Conservation (phyloP, 2,113 vertebrate species). For the Sorex araneus region DNA sequence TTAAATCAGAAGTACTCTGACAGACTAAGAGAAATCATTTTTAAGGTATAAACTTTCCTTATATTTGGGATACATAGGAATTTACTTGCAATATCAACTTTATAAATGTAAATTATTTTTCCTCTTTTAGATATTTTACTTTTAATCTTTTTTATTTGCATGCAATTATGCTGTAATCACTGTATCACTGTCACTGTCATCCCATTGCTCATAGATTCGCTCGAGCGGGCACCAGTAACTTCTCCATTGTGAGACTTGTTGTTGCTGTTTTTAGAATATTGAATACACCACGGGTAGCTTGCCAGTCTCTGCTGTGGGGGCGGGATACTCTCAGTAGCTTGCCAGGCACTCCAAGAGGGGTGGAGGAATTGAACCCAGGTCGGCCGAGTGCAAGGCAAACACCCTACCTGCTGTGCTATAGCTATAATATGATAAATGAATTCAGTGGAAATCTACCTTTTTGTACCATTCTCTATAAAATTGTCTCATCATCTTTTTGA, state of each 20-base stretch:
- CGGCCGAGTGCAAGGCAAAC: too few species aligned
- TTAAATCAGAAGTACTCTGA: conserved; percentile 96
- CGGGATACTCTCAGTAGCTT: too few species aligned
- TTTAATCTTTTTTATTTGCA: conserved; percentile 36
- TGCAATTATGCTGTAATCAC: conserved; percentile 26
- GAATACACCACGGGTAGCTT: too few species aligned
- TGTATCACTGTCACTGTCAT: too few species aligned
- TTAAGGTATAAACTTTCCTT: conserved; percentile 92
- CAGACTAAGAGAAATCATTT: conserved; percentile 94
- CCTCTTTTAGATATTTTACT: conserved; percentile 40
- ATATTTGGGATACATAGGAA: conserved; percentile 28
- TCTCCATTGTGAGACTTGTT: too few species aligned
- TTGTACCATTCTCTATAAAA: conserved; percentile 37
- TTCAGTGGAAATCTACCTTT: conserved; percentile 7
- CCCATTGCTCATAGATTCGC: too few species aligned
- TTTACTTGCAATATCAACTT: conserved; percentile 48
- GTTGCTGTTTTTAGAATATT: too few species aligned
- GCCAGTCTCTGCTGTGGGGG: too few species aligned
- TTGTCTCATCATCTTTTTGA: not conserved
- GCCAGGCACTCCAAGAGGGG: too few species aligned
- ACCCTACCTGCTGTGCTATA: too few species aligned
- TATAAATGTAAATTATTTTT: conserved; percentile 40
- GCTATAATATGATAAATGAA: conserved; percentile 48
- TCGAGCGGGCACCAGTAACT: too few species aligned
- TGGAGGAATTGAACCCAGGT: too few species aligned